These are phyloP conservation scores for Idris sp. DNA, from an alignment of 1,140 invertebrate genomes.

Conservation along the genomic window DNA sequence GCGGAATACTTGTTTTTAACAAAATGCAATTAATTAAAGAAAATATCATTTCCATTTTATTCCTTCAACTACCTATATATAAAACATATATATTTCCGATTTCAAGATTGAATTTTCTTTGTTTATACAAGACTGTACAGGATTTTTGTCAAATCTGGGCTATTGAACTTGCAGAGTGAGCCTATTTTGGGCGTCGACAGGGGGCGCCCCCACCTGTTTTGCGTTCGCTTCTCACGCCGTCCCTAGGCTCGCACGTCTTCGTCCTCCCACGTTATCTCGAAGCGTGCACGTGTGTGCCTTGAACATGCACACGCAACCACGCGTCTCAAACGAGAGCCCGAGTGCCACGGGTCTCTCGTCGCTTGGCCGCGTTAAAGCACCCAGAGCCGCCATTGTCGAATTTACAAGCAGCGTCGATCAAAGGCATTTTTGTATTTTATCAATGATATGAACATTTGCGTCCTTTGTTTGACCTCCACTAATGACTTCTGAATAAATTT, in stretches of 20 bases:
- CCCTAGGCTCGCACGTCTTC: conserved; percentile 49
- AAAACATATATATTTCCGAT: no score
- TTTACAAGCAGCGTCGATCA: no score
- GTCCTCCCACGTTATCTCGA: conserved; percentile 58
- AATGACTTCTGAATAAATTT: no score
- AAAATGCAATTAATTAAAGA: conserved; percentile 16
- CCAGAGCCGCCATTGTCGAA: conserved; percentile 55
- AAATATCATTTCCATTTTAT: conserved; percentile 4
- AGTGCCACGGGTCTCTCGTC: conserved; percentile 23
- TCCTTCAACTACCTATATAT: no score
- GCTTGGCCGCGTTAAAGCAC: conserved; percentile 33
- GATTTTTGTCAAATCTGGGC: no score
- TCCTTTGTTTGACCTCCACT: conserved; percentile 44
- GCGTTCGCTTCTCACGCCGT: conserved; percentile 43
- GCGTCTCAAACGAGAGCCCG: conserved; percentile 45
- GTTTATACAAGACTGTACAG: no score
- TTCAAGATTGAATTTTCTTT: no score
- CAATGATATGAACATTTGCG: no score
- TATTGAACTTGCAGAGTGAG: conserved; percentile 26
- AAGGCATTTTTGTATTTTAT: no score
- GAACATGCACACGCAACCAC: conserved; percentile 50
- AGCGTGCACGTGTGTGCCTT: conserved; percentile 50
- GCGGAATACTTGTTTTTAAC: conserved; percentile 15
- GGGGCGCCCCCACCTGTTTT: conserved; percentile 40
- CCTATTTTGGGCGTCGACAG: conserved; percentile 18